phyloP scores from a whole-genome alignment of 53 echinoderm and acorn worm species.

The Pentamera pediparva region DNA sequence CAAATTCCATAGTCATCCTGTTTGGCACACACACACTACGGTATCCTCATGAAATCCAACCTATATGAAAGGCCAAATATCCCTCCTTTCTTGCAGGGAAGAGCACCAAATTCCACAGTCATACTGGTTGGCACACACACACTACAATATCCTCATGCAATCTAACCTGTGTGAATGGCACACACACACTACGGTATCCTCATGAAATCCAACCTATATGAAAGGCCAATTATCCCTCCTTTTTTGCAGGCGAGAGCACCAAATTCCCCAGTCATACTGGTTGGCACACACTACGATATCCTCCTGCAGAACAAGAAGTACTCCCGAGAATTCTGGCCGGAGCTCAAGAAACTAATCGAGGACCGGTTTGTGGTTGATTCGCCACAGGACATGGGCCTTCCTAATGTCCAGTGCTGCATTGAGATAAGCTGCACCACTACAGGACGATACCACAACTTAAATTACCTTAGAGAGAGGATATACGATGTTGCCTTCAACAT shows the following conservation, averaged over 20 bases:
- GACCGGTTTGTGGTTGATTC: conserved; percentile 82
- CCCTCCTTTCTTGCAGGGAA: conserved; percentile 44
- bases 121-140: conserved; percentile 85
- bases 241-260: conserved; percentile 80
- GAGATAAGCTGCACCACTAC: conserved; percentile 70
- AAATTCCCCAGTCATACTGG: conserved; percentile 87
- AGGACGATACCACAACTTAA: conserved; percentile 55
- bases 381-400: conserved; percentile 79
- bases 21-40: no score
- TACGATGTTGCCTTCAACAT: conserved; percentile 82
- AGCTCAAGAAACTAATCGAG: conserved; percentile 68
- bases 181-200: no score
- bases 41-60: no score
- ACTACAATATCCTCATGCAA: no score
- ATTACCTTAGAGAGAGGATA: conserved; percentile 63
- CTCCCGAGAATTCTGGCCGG: conserved; percentile 78
- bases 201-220: no score
- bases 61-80: no score
- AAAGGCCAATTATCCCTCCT: no score
- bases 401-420: conserved; percentile 66
- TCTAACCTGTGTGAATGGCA: no score
- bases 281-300: conserved; percentile 88
- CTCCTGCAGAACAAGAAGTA: conserved; percentile 60
- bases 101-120: conserved; percentile 90
- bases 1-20: conserved; percentile 82